phyloP scores from a whole-genome alignment of 2,888 invertebrate species.

The Caenorhabditis parvicauda region DNA sequence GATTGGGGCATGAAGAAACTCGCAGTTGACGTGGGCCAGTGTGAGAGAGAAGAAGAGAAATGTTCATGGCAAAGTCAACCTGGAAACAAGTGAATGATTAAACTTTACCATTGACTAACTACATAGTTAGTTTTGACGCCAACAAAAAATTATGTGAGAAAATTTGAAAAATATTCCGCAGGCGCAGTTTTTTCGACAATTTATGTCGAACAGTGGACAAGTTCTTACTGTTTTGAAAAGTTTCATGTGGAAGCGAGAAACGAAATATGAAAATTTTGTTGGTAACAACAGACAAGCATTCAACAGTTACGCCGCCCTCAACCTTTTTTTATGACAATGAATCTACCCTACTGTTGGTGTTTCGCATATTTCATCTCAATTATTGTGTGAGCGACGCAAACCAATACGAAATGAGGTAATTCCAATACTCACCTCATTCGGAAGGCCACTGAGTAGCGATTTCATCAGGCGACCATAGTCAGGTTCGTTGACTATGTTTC shows the following conservation, averaged over 20 bases:
- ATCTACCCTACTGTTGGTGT: not conserved
- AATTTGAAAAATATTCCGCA: not conserved
- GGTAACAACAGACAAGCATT: no score
- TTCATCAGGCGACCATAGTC: conserved; percentile 80
- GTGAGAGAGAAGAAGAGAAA: conserved; percentile 89
- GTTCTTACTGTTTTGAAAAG: no score
- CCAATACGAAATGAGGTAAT: not conserved
- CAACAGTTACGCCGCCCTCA: no score
- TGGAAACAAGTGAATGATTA: no score
- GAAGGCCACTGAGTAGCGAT: conserved; percentile 88
- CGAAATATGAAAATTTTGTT: no score
- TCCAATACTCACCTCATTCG: conserved; percentile 74
- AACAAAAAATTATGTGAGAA: not conserved
- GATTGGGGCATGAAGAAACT: conserved; percentile 79
- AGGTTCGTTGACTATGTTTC: conserved; percentile 33
- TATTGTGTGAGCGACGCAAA: not conserved
- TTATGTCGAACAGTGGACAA: no score
- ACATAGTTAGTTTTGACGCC: no score
- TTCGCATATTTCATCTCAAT: not conserved
- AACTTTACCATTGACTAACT: no score
- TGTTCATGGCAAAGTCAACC: conserved; percentile 95
- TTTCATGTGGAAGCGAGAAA: no score
- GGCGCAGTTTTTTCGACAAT: not conserved
- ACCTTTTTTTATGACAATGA: not conserved
- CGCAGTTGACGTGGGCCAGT: conserved; percentile 75